Evolutionary conservation across 2,888 invertebrate species (phyloP).

Genomic region (Nycteola revayana): DNA sequence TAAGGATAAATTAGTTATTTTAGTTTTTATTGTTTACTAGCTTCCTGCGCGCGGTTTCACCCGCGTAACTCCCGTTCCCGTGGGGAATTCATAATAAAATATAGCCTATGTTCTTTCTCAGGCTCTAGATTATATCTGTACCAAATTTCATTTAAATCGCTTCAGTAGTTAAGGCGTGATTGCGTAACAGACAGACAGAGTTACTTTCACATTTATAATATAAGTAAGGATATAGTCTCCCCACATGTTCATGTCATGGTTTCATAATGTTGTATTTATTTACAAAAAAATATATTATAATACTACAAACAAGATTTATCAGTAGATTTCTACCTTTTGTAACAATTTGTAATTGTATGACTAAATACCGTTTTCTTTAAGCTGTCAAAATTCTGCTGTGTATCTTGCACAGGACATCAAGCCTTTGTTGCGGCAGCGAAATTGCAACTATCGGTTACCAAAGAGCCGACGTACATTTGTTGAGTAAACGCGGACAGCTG

Average conservation of each 20-base stretch:
- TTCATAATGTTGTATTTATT: neutral
- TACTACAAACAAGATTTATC: neutral
- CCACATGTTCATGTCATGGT: neutral
- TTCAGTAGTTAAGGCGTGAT: too few relatives aligned
- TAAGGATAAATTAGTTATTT: neutral
- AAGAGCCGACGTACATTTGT: constrained; percentile 48
- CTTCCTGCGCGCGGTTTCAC: too few relatives aligned
- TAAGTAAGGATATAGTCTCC: neutral
- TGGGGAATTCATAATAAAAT: too few relatives aligned
- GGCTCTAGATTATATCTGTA: too few relatives aligned
- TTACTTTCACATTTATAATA: too few relatives aligned
- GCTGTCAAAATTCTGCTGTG: too few relatives aligned
- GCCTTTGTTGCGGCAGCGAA: constrained; percentile 16
- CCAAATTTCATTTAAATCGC: too few relatives aligned
- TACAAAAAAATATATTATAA: neutral
- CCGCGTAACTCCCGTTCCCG: too few relatives aligned
- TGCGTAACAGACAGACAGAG: too few relatives aligned
- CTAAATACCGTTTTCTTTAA: too few relatives aligned
- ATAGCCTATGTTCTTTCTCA: too few relatives aligned
- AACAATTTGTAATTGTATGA: too few relatives aligned
- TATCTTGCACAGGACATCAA: constrained; percentile 13
- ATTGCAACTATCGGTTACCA: constrained; percentile 45
- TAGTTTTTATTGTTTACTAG: neutral
- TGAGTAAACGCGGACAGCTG: constrained; percentile 47
- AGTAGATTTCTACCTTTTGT: neutral